Conservation (phyloP, 2,797 vertebrate genomes). For the Pelobates cultripes region DNA sequence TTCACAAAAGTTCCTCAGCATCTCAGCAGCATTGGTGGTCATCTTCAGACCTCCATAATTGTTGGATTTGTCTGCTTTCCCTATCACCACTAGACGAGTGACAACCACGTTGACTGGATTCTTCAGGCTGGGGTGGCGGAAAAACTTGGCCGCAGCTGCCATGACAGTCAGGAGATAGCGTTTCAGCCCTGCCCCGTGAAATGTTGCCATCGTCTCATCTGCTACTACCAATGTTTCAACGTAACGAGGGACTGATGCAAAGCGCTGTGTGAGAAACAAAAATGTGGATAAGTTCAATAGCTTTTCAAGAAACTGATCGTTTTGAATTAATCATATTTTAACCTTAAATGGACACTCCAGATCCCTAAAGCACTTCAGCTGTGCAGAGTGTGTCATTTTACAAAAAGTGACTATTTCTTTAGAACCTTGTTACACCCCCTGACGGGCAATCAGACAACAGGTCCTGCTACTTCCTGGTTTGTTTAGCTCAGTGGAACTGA, state of each 20-base stretch:
- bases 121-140: slow-evolving; percentile 70
- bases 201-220: slow-evolving; percentile 68
- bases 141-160: slow-evolving; percentile 68
- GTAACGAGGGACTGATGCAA: slow-evolving; percentile 68
- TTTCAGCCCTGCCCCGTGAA: slow-evolving; percentile 66
- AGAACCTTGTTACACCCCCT: too few relatives aligned
- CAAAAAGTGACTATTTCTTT: too few relatives aligned
- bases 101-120: slow-evolving; percentile 70
- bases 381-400: too few relatives aligned
- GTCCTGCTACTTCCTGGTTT: too few relatives aligned
- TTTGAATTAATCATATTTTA: too few relatives aligned
- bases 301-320: too few relatives aligned
- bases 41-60: slow-evolving; percentile 60
- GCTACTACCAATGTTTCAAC: slow-evolving; percentile 75
- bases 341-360: too few relatives aligned
- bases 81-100: slow-evolving; percentile 70
- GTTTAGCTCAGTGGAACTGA: too few relatives aligned
- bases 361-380: too few relatives aligned
- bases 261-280: slow-evolving; percentile 60
- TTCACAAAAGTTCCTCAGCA: slow-evolving; percentile 69
- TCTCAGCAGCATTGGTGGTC: slow-evolving; percentile 68
- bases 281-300: neutral
- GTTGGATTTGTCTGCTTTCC: slow-evolving; percentile 58
- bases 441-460: too few relatives aligned
- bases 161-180: slow-evolving; percentile 71